phyloP scores from a whole-genome alignment of 2,113 vertebrate species.

The Rhinichthys klamathensis region DNA sequence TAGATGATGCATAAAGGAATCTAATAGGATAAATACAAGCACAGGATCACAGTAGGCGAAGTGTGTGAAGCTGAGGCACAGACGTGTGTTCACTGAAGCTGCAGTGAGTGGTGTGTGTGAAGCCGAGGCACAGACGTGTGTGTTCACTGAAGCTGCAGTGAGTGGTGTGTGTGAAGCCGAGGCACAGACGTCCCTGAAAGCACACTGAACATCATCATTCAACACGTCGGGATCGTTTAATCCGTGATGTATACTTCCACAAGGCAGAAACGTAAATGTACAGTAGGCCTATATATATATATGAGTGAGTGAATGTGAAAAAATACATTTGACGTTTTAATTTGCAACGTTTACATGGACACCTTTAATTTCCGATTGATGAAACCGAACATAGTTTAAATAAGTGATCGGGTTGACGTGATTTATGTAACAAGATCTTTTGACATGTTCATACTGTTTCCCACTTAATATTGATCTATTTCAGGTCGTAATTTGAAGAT shows the following conservation, averaged over 20 bases:
- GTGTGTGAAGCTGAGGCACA: no score
- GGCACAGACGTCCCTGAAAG: conserved; percentile 54
- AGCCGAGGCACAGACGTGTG: no score
- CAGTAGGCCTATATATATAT: no score
- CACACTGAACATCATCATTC: background rate
- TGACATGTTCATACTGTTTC: no score
- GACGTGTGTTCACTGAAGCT: conserved; percentile 37
- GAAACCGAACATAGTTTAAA: no score
- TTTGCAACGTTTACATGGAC: background rate
- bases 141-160: conserved; percentile 37
- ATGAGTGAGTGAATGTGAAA: background rate
- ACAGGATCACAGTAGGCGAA: conserved; percentile 38
- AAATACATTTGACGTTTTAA: background rate
- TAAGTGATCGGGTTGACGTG: no score
- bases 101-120: background rate
- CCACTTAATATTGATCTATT: no score
- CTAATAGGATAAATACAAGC: conserved; percentile 53
- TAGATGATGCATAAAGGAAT: conserved; percentile 50
- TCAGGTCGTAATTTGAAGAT: no score
- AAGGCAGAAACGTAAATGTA: background rate
- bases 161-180: background rate
- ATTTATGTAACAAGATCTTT: no score
- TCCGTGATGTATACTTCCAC: background rate
- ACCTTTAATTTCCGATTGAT: no score
- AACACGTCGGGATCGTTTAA: background rate